A percentile compares a stretch with the other conserved stretches of the same genome.
Evolutionary conservation across 2,888 invertebrate species (phyloP).

Genomic region (Seira sanloemensis): DNA sequence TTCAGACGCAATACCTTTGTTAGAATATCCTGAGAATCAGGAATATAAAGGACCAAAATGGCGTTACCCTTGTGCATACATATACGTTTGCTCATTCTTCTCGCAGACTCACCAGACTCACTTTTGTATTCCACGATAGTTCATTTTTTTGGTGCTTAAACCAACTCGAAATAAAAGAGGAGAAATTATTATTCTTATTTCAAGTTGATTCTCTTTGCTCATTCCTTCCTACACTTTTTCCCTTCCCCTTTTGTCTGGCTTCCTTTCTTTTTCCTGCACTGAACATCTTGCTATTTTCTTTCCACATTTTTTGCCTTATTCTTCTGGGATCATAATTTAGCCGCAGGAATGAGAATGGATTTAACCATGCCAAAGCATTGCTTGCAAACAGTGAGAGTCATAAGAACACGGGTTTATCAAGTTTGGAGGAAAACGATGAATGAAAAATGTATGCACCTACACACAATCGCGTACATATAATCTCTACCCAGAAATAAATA

Average conservation of each 20-base stretch:
- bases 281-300: conserved; percentile 4
- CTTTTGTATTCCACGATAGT: background rate
- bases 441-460: too few relatives aligned
- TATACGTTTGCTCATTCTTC: too few relatives aligned
- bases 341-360: conserved; percentile 49
- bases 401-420: conserved; percentile 4
- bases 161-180: conserved; percentile 14
- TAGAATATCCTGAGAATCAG: too few relatives aligned
- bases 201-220: conserved; percentile 32
- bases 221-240: too few relatives aligned
- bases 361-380: conserved; percentile 14
- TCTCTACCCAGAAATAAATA: too few relatives aligned
- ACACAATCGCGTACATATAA: too few relatives aligned
- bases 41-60: too few relatives aligned
- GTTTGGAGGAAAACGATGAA: background rate
- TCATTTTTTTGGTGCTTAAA: background rate
- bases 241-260: background rate
- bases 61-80: too few relatives aligned
- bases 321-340: conserved; percentile 53
- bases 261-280: background rate
- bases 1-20: too few relatives aligned
- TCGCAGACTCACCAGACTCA: too few relatives aligned
- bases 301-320: conserved; percentile 18
- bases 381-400: conserved; percentile 41
- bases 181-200: conserved; percentile 48